These are phyloP conservation scores for Gastrophysa polygoni DNA, from an alignment of 2,888 invertebrate species.

Conservation along the genomic window DNA sequence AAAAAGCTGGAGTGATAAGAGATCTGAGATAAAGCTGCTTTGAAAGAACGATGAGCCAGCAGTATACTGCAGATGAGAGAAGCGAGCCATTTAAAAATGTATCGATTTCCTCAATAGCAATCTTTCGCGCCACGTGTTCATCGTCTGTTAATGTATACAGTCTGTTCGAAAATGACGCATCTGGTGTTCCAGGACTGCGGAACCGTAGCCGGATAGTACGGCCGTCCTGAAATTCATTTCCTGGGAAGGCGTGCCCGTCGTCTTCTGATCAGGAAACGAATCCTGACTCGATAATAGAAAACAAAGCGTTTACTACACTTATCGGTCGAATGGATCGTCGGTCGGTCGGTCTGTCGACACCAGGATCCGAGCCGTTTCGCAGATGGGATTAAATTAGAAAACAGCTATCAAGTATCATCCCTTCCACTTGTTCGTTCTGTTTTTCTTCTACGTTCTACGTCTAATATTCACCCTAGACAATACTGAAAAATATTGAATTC, in stretches of 20 bases:
- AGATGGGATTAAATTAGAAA: too few species aligned
- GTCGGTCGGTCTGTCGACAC: not conserved
- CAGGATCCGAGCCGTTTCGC: too few species aligned
- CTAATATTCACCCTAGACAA: too few species aligned
- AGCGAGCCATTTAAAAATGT: not conserved
- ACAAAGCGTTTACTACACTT: constrained; percentile 46
- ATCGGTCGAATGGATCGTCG: constrained; percentile 6
- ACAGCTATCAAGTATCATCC: too few species aligned
- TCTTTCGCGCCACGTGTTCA: constrained; percentile 31
- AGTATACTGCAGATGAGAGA: not conserved
- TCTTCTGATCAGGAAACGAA: constrained; percentile 53
- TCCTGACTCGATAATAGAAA: constrained; percentile 55
- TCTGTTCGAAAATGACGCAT: not conserved
- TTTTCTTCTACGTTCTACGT: too few species aligned
- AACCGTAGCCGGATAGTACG: constrained; percentile 24
- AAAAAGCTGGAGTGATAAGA: not conserved
- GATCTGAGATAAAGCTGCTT: not conserved
- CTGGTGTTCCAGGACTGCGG: constrained; percentile 5
- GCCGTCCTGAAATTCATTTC: constrained; percentile 57
- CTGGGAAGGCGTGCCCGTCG: constrained; percentile 53
- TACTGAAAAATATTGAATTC: too few species aligned
- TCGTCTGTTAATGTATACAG: not conserved
- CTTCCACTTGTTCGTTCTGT: too few species aligned
- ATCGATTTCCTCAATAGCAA: not conserved
- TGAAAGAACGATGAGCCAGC: not conserved